phyloP scores from a whole-genome alignment of 2,888 invertebrate genomes.

The Thera britannica region DNA sequence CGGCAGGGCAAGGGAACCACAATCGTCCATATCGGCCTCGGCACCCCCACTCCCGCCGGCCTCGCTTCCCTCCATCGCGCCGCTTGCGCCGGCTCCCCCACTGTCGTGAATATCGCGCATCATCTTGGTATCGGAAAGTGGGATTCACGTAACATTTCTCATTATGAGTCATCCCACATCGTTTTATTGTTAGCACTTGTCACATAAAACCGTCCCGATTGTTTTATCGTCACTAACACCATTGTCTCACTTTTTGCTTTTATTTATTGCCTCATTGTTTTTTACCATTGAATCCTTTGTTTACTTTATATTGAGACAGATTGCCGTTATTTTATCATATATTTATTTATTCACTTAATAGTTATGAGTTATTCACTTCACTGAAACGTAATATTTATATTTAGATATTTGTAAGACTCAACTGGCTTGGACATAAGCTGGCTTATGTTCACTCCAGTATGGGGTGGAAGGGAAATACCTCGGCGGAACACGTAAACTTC shows the following conservation, averaged over 20 bases:
- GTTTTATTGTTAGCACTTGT: constrained; percentile 76
- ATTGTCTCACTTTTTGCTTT: constrained; percentile 62
- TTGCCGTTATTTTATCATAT: constrained; percentile 73
- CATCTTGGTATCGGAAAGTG: constrained; percentile 79
- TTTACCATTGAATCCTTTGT: constrained; percentile 45
- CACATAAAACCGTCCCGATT: constrained; percentile 65
- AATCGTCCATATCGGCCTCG: constrained; percentile 82
- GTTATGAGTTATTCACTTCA: constrained; percentile 69
- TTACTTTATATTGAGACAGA: constrained; percentile 75
- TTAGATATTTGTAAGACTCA: constrained; percentile 40
- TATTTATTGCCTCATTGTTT: constrained; percentile 61
- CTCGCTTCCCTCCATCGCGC: constrained; percentile 83
- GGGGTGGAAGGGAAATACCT: constrained; percentile 63
- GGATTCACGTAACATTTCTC: constrained; percentile 78
- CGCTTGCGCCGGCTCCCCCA: constrained; percentile 78
- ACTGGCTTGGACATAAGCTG: constrained; percentile 73
- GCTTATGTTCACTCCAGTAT: constrained; percentile 74
- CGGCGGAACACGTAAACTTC: constrained; percentile 62
- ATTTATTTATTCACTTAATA: constrained; percentile 61
- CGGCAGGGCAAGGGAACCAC: constrained; percentile 82
- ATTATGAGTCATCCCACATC: constrained; percentile 85
- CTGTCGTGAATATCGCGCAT: constrained; percentile 84
- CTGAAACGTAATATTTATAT: constrained; percentile 59
- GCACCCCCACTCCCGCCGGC: constrained; percentile 82
- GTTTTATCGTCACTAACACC: constrained; percentile 62